These are phyloP conservation scores for Pan paniscus DNA, from an alignment of 2,113 vertebrate species.

Conservation along the genomic window DNA sequence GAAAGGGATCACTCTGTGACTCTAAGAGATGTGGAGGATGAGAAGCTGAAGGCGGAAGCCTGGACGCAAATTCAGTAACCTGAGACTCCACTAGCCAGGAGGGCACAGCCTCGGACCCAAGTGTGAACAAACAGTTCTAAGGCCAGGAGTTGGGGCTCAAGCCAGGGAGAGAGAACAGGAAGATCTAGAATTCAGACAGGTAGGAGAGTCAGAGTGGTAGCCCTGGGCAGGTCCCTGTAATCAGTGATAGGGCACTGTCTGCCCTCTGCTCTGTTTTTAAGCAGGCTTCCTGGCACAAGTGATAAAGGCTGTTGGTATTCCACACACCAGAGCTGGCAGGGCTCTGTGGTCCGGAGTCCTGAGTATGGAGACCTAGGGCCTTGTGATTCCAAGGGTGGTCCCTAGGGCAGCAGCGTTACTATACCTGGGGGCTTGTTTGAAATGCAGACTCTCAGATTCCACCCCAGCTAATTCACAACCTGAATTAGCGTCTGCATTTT, in stretches of 20 bases:
- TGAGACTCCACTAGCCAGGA: neutral
- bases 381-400: neutral
- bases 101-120: neutral
- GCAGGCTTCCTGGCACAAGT: neutral
- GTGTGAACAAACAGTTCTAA: neutral
- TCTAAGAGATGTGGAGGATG: neutral
- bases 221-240: too few relatives aligned
- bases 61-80: neutral
- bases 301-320: neutral
- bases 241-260: neutral
- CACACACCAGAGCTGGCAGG: neutral
- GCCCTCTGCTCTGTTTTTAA: neutral
- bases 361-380: neutral
- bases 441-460: neutral
- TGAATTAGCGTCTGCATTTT: neutral
- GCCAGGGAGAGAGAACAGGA: neutral
- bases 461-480: neutral
- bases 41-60: neutral
- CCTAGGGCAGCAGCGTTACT: neutral
- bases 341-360: neutral
- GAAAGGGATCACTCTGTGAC: neutral
- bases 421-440: neutral
- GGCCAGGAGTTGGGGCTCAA: neutral
- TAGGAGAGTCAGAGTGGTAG: neutral
- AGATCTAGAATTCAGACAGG: neutral